Base-by-base conservation (phyloP, 2,113 vertebrate species). In the Todiramphus saurophagus region DNA sequence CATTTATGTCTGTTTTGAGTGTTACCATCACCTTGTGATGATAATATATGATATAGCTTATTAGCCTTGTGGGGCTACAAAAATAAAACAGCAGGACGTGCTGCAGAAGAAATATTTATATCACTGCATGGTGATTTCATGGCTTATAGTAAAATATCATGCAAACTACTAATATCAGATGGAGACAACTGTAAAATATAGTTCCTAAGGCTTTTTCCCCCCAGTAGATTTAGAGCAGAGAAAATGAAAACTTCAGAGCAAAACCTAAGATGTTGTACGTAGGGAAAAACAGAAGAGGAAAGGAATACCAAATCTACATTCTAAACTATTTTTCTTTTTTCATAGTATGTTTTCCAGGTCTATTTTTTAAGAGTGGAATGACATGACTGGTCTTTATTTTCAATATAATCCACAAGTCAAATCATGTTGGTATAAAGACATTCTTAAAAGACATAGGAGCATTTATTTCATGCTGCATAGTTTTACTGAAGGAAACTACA, bases 31-130 rank as follows among this genome's bases (percentile, higher is more conserved):
- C 53, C 30, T 94, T 10, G 5, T 66, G 53, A 83, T 88, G 74
- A 77, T 87, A 84, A 90, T 90, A 75, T 58, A 83, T 94, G 53
- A 80, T 70, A 37, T 56, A 84, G 18, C 60, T 95, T 88, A 93
- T 90, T 92, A 96, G 35, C 85, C 33, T 91, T 89, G 56, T 60
- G 77, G 80, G 64, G 33, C 24, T 91, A 89, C 73, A 77, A 84
- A 93, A 85, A 89, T 89, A 95, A 87, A 90, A 66, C 70, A 89
- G 64, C 37, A 74, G 77, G 72, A 76, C 31, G 51, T 67, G 39
- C 53, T 91, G 16, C 43, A 79, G 39, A 46, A 87, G 37, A 89
- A 95, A 78, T 76, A 79, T 77, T 93, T 76, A 25, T 82, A 73
- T 94, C 76, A 46, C 43, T 70, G 30, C 53, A 51, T 55, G 9